Percentiles rank a stretch among this genome's conserved stretches.
Evolutionary conservation across 2,113 vertebrate species (phyloP).

Genomic region (Pygoscelis antarcticus): DNA sequence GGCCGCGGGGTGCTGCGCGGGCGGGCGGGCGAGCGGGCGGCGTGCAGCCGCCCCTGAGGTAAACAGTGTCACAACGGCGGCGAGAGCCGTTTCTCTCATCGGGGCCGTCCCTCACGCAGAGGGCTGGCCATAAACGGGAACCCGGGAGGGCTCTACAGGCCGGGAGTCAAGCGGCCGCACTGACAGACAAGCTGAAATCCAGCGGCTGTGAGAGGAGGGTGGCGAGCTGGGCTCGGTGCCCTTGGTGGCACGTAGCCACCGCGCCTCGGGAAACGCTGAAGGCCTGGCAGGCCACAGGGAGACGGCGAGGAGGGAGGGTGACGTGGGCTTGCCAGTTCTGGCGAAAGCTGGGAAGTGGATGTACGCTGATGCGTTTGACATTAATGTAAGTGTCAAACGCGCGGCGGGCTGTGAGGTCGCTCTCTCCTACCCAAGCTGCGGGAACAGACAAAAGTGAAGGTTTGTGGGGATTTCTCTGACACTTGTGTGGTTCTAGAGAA

Average conservation of each 20-base stretch:
- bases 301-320: not conserved
- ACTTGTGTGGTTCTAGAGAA: not conserved
- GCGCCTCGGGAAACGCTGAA: not conserved
- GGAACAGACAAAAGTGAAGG: not conserved
- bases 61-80: accelerated
- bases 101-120: not conserved
- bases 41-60: not conserved
- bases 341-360: not conserved
- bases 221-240: not conserved
- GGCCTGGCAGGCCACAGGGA: not conserved
- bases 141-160: not conserved
- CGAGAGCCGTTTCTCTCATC: accelerated
- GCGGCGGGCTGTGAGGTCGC: not conserved
- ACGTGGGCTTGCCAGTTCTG: not conserved
- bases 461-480: not conserved
- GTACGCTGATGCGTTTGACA: accelerated
- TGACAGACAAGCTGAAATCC: not conserved
- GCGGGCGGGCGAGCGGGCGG: not conserved
- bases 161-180: not conserved
- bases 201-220: not conserved
- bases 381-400: not conserved
- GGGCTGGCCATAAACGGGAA: too few relatives aligned
- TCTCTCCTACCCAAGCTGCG: accelerated
- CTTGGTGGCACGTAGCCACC: accelerated
- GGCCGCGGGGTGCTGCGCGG: too few relatives aligned